A percentile compares a stretch with the other conserved stretches of the same genome.
These are phyloP conservation scores for Hucho hucho DNA, from an alignment of 2,113 vertebrate species.

Conservation along the genomic window DNA sequence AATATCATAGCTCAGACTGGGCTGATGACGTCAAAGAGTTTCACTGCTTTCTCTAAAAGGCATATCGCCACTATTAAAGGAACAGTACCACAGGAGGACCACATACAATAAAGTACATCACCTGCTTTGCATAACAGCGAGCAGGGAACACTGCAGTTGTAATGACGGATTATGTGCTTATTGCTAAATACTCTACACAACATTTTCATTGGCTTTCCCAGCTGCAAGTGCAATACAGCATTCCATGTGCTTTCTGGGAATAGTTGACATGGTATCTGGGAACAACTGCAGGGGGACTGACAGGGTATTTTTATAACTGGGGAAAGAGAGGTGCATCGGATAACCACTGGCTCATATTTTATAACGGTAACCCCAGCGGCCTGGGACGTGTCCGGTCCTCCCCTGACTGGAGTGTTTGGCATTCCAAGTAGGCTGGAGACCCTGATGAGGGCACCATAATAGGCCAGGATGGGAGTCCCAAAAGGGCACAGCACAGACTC, in stretches of 20 bases:
- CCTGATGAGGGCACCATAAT: conserved; percentile 57
- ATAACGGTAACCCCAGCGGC: neutral
- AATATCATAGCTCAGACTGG: conserved; percentile 40
- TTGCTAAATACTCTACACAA: conserved; percentile 15
- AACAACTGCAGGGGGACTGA: conserved; percentile 63
- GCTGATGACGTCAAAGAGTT: conserved; percentile 65
- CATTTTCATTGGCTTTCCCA: conserved; percentile 11
- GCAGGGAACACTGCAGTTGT: conserved; percentile 11
- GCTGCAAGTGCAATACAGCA: neutral
- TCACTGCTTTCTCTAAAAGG: conserved; percentile 52
- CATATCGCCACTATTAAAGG: neutral
- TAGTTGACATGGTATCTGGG: conserved; percentile 34
- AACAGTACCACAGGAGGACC: conserved; percentile 14
- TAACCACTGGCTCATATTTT: neutral
- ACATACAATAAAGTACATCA: neutral
- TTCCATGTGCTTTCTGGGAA: conserved; percentile 27
- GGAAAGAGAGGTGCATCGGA: conserved; percentile 1
- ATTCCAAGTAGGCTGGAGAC: conserved; percentile 23
- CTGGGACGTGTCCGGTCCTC: neutral
- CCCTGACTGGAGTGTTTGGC: neutral
- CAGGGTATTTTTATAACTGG: conserved; percentile 71
- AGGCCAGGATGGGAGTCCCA: conserved; percentile 48
- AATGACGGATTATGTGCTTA: neutral
- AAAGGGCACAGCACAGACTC: conserved; percentile 62
- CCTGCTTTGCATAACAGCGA: neutral